A percentile compares a stretch with the other conserved stretches of the same genome.
These are phyloP conservation scores for Ctenosaura bakeri DNA, from an alignment of 2,797 vertebrate genomes.

Conservation along the genomic window DNA sequence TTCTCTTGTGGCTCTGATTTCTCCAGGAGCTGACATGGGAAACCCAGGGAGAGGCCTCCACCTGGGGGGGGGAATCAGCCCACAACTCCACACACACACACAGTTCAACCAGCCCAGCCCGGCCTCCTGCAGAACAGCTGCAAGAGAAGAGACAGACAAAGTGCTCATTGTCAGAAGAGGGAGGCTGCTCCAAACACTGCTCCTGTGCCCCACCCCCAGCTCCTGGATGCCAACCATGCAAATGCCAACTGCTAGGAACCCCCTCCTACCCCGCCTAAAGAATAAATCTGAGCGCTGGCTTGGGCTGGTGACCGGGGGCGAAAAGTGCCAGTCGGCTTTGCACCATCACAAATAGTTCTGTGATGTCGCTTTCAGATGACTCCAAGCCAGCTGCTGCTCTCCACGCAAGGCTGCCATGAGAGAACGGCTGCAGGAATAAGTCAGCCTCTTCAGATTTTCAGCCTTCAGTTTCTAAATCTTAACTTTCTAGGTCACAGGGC, in stretches of 20 bases:
- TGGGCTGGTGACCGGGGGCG: background rate
- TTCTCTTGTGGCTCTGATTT: background rate
- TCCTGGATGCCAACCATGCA: background rate
- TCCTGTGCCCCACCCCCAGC: background rate
- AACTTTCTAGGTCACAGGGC: background rate
- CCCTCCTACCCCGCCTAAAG: background rate
- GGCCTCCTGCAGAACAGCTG: background rate
- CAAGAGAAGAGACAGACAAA: background rate
- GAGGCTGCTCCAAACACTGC: background rate
- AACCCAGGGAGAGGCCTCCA: background rate
- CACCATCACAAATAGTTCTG: background rate
- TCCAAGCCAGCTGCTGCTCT: background rate
- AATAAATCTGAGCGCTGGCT: background rate
- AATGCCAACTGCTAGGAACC: background rate
- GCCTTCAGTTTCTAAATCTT: background rate
- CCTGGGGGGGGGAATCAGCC: background rate
- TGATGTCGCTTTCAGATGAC: background rate
- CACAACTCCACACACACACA: too few species aligned
- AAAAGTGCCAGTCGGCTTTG: rapidly evolving
- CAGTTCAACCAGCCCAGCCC: background rate
- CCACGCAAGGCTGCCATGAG: background rate
- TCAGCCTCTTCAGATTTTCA: background rate
- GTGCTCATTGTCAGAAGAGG: background rate
- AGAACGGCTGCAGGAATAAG: too few species aligned
- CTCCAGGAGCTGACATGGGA: background rate